phyloP scores from a whole-genome alignment of 2,113 vertebrate genomes.

The Hyaena hyaena region DNA sequence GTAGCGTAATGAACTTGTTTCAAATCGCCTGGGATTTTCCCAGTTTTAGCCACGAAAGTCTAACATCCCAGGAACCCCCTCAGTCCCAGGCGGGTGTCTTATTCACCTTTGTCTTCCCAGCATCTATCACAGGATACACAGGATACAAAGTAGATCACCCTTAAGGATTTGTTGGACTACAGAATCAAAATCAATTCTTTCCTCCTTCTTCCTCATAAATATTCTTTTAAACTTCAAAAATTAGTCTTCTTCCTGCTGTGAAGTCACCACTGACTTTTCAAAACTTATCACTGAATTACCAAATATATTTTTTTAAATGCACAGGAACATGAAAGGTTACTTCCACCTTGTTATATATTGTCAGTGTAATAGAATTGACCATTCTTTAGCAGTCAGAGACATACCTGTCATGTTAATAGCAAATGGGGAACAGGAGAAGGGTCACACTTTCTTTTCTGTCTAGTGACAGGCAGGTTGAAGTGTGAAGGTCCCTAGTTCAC shows the following conservation, averaged over 20 bases:
- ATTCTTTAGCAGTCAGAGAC: not conserved
- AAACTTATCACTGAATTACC: not conserved
- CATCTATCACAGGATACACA: not conserved
- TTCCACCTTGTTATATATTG: not conserved
- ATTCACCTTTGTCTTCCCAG: not conserved
- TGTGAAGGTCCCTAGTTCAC: slow-evolving; percentile 25
- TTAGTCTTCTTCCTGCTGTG: not conserved
- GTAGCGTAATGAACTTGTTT: not conserved
- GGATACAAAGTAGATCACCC: not conserved
- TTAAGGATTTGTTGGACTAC: not conserved
- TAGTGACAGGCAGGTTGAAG: slow-evolving; percentile 44
- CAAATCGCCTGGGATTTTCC: not conserved
- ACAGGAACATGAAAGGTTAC: not conserved
- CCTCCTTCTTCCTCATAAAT: not conserved
- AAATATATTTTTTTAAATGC: not conserved
- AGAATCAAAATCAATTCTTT: not conserved
- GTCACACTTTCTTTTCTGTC: slow-evolving; percentile 36
- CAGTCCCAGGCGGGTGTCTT: not conserved
- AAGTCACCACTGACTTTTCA: slow-evolving; percentile 39
- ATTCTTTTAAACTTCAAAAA: not conserved
- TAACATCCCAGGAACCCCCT: not conserved
- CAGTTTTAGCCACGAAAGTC: not conserved
- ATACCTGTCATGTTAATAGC: slow-evolving; percentile 17
- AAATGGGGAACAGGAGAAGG: not conserved
- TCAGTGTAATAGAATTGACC: not conserved